Conservation (phyloP, 2,888 invertebrate genomes). For the Ormyrus pomaceus region DNA sequence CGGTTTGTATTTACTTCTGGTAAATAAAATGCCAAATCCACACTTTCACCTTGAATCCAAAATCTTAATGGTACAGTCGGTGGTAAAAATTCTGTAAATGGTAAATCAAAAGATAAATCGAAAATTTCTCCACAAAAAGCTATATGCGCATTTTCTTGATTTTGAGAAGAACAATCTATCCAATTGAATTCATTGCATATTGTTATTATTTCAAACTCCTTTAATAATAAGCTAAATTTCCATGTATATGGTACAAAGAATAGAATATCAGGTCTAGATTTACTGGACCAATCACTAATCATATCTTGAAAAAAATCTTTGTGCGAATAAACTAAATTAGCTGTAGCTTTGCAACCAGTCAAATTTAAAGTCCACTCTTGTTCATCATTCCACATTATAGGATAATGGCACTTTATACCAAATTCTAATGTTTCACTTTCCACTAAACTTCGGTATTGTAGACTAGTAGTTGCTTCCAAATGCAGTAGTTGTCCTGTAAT, state of each 20-base stretch:
- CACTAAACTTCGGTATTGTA: slow-evolving; percentile 93
- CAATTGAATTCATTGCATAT: slow-evolving; percentile 98
- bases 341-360: slow-evolving; percentile 95
- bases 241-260: slow-evolving; percentile 98
- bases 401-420: slow-evolving; percentile 91
- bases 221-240: slow-evolving; percentile 92
- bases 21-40: slow-evolving; percentile 91
- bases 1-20: slow-evolving; percentile 95
- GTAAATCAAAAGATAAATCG: slow-evolving; percentile 94
- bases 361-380: slow-evolving; percentile 95
- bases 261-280: slow-evolving; percentile 93
- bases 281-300: slow-evolving; percentile 97
- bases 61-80: slow-evolving; percentile 92
- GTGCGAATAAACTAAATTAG: slow-evolving; percentile 94
- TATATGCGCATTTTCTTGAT: slow-evolving; percentile 95
- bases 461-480: slow-evolving; percentile 96
- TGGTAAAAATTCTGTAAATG: slow-evolving; percentile 96
- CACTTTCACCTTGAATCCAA: slow-evolving; percentile 96
- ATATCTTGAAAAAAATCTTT: slow-evolving; percentile 96
- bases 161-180: slow-evolving; percentile 98
- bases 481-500: slow-evolving; percentile 95
- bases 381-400: slow-evolving; percentile 96
- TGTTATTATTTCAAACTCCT: slow-evolving; percentile 96
- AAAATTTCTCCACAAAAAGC: slow-evolving; percentile 96
- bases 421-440: slow-evolving; percentile 97